A percentile compares a stretch with the other conserved stretches of the same genome.
Conservation (phyloP, 2,888 invertebrate species). For the Trachelus tabidus region DNA sequence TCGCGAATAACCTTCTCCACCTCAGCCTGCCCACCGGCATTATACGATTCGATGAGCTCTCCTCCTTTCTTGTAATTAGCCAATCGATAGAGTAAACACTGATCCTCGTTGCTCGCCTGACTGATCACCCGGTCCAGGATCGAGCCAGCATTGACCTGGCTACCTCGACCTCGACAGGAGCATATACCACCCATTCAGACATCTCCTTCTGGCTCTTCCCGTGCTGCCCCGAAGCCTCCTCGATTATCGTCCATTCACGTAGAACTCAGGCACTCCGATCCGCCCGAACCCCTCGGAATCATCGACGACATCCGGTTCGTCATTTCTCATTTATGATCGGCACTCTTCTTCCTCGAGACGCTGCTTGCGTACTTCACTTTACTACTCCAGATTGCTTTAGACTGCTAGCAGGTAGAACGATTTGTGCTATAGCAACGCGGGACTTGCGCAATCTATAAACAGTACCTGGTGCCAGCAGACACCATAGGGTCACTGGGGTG, state of each 20-base stretch:
- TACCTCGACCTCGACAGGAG: conserved; percentile 60
- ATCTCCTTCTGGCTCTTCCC: not conserved
- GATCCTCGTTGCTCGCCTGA: conserved; percentile 86
- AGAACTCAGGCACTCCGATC: not conserved
- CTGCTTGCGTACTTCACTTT: conserved; percentile 26
- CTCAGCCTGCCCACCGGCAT: conserved; percentile 83
- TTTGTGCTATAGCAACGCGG: conserved; percentile 48
- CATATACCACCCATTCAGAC: conserved; percentile 58
- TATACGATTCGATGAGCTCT: conserved; percentile 88
- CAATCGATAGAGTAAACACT: conserved; percentile 86
- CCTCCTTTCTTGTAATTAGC: conserved; percentile 94
- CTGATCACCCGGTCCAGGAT: conserved; percentile 92
- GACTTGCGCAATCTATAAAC: conserved; percentile 56
- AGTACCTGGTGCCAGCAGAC: conserved; percentile 55
- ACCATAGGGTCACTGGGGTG: conserved; percentile 58
- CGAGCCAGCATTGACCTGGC: conserved; percentile 73
- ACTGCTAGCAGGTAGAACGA: conserved; percentile 32
- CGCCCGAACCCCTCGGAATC: not conserved
- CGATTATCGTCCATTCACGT: not conserved
- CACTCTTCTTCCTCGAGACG: conserved; percentile 5
- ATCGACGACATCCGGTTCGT: not conserved
- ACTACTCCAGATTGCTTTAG: conserved; percentile 29
- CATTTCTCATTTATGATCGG: not conserved
- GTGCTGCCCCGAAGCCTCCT: not conserved
- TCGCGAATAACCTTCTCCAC: conserved; percentile 88